A percentile compares a stretch with the other conserved stretches of the same genome.
Conservation (phyloP, 2,888 invertebrate genomes). For the Cordylochernes scorpioides region DNA sequence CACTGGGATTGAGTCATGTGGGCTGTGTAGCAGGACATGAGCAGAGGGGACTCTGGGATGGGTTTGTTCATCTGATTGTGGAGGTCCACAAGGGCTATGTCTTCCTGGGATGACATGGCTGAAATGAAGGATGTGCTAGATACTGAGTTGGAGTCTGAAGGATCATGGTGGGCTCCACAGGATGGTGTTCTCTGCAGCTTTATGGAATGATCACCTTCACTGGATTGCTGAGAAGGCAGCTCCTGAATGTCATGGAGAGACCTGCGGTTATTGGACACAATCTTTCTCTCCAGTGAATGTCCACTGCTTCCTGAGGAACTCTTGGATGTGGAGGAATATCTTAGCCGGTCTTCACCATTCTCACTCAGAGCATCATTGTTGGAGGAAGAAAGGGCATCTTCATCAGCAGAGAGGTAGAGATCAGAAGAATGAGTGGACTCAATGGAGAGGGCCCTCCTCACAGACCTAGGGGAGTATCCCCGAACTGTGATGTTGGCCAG, state of each 20-base stretch:
- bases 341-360: constrained; percentile 4
- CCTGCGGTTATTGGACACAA: constrained; percentile 7
- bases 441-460: constrained; percentile 43
- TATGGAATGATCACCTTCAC: constrained; percentile 11
- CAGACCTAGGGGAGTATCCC: constrained; percentile 27
- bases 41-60: constrained; percentile 67
- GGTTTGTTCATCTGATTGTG: constrained; percentile 78
- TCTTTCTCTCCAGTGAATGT: constrained; percentile 10
- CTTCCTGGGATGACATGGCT: constrained; percentile 66
- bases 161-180: constrained; percentile 8
- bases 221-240: constrained; percentile 12
- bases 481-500: constrained; percentile 8
- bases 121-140: constrained; percentile 33
- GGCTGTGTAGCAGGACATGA: constrained; percentile 79
- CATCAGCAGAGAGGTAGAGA: constrained; percentile 75
- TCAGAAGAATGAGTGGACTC: constrained; percentile 58
- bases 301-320: constrained; percentile 4
- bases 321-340: constrained; percentile 8
- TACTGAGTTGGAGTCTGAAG: constrained; percentile 16
- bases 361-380: constrained; percentile 4
- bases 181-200: constrained; percentile 9
- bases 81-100: constrained; percentile 48
- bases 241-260: constrained; percentile 14
- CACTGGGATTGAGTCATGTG: constrained; percentile 46
- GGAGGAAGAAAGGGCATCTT: constrained; percentile 29